Conservation (phyloP, 2,797 vertebrate species). For the Falco columbarius region DNA sequence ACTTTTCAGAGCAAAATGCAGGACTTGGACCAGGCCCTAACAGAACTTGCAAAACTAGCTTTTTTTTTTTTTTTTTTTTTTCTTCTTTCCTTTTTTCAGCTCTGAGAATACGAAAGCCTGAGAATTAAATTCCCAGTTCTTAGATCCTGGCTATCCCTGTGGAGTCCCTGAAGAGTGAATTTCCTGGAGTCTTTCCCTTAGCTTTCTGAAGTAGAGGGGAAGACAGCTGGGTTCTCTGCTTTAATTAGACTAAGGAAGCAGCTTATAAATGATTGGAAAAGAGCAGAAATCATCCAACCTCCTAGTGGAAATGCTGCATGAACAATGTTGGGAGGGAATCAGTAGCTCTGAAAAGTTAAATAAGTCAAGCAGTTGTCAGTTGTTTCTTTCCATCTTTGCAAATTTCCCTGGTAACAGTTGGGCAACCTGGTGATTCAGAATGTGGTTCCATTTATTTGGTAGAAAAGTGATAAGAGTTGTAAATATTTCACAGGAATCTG, state of each 20-base stretch:
- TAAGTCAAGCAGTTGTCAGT: not conserved
- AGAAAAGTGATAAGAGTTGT: not conserved
- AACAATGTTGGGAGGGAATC: not conserved
- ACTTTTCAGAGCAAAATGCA: not conserved
- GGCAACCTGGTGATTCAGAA: not conserved
- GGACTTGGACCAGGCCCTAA: not conserved
- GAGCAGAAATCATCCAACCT: conserved; percentile 15
- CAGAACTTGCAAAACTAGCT: not conserved
- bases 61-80: not conserved
- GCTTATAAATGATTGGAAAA: not conserved
- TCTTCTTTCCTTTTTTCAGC: not conserved
- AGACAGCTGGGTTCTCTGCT: conserved; percentile 26
- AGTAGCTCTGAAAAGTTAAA: not conserved
- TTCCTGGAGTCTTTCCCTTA: conserved; percentile 22
- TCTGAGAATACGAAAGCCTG: not conserved
- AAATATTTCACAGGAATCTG: not conserved
- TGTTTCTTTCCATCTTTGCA: not conserved
- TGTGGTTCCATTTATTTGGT: not conserved
- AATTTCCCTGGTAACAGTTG: not conserved
- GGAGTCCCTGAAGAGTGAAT: not conserved
- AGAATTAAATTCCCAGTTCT: not conserved
- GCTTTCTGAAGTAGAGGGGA: not conserved
- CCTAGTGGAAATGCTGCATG: conserved; percentile 6
- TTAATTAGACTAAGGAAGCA: conserved; percentile 18
- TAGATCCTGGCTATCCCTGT: not conserved